A percentile compares a stretch with the other conserved stretches of the same genome.
Conservation (phyloP, 2,113 vertebrate species). For the Beaufortia kweichowensis region DNA sequence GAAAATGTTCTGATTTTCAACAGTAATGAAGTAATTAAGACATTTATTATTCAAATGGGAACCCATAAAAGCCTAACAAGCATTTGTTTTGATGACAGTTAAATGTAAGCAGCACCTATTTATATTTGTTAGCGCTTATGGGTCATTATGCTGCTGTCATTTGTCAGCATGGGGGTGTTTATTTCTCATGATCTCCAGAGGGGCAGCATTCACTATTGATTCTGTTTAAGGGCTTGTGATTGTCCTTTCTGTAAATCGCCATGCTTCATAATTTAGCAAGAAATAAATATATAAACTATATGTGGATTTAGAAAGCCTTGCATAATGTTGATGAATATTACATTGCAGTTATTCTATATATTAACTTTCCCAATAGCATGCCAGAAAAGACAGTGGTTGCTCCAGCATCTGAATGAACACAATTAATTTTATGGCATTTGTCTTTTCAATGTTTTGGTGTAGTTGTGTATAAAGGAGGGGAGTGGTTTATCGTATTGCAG, state of each 20-base stretch:
- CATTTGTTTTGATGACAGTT: constrained; percentile 77
- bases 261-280: constrained; percentile 7
- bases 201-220: constrained; percentile 37
- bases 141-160: constrained; percentile 71
- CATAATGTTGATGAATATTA: not conserved
- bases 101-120: constrained; percentile 72
- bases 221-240: constrained; percentile 29
- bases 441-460: not conserved
- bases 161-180: constrained; percentile 62
- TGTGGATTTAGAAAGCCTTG: not conserved
- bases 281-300: not conserved
- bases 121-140: constrained; percentile 72
- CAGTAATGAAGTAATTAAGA: constrained; percentile 73
- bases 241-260: not conserved
- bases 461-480: not conserved
- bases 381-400: not conserved
- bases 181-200: constrained; percentile 47
- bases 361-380: not conserved
- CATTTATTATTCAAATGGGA: constrained; percentile 74
- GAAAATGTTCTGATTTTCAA: constrained; percentile 65
- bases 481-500: constrained; percentile 45
- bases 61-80: constrained; percentile 74
- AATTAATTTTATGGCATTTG: not conserved
- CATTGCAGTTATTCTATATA: not conserved
- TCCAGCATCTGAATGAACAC: not conserved